phyloP scores from a whole-genome alignment of 2,888 invertebrate species.

The Philonicus albiceps region DNA sequence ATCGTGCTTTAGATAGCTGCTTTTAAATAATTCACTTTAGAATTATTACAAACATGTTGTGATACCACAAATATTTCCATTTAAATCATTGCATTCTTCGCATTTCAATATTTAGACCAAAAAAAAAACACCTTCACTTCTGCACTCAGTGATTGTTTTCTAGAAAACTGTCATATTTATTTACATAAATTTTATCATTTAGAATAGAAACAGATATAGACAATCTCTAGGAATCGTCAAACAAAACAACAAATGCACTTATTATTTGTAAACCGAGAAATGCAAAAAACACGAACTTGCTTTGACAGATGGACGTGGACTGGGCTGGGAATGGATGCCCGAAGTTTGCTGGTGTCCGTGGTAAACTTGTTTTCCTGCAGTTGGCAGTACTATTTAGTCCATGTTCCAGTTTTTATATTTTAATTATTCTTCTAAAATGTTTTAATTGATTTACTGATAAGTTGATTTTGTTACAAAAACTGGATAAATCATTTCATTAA shows the following conservation, averaged over 20 bases:
- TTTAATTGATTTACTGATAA: not conserved
- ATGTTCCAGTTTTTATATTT: not conserved
- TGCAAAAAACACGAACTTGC: not conserved
- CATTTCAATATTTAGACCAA: not conserved
- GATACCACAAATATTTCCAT: not conserved
- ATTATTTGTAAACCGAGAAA: constrained; percentile 1
- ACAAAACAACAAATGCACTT: not conserved
- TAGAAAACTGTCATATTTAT: not conserved
- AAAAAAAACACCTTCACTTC: not conserved
- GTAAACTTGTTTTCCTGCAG: not conserved
- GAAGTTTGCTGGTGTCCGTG: not conserved
- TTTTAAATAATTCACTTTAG: not conserved
- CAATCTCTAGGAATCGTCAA: not conserved
- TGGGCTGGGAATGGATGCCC: not conserved
- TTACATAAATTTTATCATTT: not conserved
- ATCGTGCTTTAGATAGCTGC: not conserved
- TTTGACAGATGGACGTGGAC: constrained; percentile 31
- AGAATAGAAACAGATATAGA: not conserved
- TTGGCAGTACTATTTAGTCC: not conserved
- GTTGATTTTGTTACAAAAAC: not conserved
- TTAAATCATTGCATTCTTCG: constrained; percentile 13
- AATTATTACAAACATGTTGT: constrained; percentile 14
- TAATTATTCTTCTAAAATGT: not conserved
- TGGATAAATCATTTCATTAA: too few relatives aligned
- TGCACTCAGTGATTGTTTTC: not conserved